Percentiles rank a stretch among this genome's conserved stretches.
phyloP scores from a whole-genome alignment of 2,888 invertebrate genomes.

The Pseudanteris insignis region DNA sequence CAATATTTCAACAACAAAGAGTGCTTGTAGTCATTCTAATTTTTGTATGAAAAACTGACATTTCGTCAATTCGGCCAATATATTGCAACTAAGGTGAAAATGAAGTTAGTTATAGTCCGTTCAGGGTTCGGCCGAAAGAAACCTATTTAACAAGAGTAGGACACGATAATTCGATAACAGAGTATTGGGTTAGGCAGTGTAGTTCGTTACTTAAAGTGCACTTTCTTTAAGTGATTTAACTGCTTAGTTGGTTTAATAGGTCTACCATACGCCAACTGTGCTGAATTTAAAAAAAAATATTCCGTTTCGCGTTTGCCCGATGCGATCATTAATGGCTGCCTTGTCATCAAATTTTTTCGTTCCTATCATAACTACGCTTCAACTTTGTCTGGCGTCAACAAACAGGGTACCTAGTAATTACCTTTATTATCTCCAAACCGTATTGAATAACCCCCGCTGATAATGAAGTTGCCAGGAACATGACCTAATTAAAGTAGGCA shows the following conservation, averaged over 20 bases:
- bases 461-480: constrained; percentile 31
- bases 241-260: constrained; percentile 22
- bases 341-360: constrained; percentile 1
- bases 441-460: constrained; percentile 30
- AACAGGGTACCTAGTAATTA: constrained; percentile 19
- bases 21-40: too few species aligned
- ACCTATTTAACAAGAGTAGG: constrained; percentile 2
- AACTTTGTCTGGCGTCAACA: constrained; percentile 8
- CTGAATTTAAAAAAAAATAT: constrained; percentile 4
- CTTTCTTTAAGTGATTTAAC: constrained; percentile 25
- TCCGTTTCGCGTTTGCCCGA: constrained; percentile 3
- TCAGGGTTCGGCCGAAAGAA: constrained; percentile 1
- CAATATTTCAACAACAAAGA: too few species aligned
- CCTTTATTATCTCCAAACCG: constrained; percentile 30
- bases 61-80: too few species aligned
- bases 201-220: constrained; percentile 27
- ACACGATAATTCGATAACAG: constrained; percentile 20
- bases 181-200: constrained; percentile 12
- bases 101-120: too few species aligned
- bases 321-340: background rate
- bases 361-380: constrained; percentile 5
- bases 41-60: too few species aligned
- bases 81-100: too few species aligned
- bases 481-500: constrained; percentile 42
- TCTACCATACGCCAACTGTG: background rate